A percentile compares a stretch with the other conserved stretches of the same genome.
Evolutionary conservation across 2,113 vertebrate species (phyloP).

Genomic region (Picathartes gymnocephalus): DNA sequence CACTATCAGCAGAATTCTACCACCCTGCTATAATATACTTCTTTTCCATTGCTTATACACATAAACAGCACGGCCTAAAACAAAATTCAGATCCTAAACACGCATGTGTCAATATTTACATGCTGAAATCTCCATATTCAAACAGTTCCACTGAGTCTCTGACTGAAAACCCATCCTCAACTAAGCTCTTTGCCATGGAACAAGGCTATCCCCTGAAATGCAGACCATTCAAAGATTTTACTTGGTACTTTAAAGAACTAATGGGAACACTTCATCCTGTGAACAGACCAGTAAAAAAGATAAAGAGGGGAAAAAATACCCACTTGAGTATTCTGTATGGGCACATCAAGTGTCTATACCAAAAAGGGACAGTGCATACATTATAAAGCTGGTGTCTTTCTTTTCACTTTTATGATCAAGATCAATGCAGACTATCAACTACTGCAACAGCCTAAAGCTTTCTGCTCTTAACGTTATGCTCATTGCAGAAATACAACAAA

Average conservation of each 20-base stretch:
- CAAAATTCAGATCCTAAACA: background rate
- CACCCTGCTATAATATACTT: background rate
- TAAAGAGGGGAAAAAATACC: background rate
- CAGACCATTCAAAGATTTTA: background rate
- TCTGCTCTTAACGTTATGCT: background rate
- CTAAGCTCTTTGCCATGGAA: background rate
- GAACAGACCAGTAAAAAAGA: background rate
- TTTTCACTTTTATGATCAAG: background rate
- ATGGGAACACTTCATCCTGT: background rate
- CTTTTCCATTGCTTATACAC: background rate
- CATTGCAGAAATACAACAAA: background rate
- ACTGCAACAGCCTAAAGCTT: background rate
- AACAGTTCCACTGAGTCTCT: background rate
- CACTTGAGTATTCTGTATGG: background rate
- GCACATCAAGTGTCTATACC: background rate
- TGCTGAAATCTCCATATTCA: background rate
- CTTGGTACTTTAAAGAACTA: background rate
- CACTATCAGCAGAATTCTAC: background rate
- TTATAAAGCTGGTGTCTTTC: background rate
- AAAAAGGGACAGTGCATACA: rapidly evolving
- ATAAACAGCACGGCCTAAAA: background rate
- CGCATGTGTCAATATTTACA: background rate
- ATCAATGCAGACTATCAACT: background rate
- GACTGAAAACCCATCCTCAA: background rate
- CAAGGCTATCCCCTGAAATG: background rate